Base-by-base conservation (phyloP, 2,888 invertebrate genomes). In the Acronicta psi region DNA sequence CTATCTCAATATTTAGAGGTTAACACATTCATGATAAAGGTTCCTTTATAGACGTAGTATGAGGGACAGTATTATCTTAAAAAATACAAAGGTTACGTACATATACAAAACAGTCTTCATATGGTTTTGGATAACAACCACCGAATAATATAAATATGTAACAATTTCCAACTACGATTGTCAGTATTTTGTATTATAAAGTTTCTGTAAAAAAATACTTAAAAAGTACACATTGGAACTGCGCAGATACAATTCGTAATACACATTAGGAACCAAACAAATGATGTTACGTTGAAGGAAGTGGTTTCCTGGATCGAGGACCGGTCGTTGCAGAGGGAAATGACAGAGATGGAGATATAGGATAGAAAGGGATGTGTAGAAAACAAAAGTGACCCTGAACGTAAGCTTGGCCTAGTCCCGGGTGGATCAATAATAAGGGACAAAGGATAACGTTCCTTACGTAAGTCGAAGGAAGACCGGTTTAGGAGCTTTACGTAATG, bases 381-480 rank as follows among this genome's bases (percentile, higher is more conserved):
- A 86, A 89, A 90, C 86, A 90, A 79, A 63, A 16, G 71, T 87
- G 88, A 87, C 89, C 90, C 77, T 90, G 90, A 89, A 86, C 77
- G 84, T 80, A 79, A 77, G 51, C 68, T 74, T 83, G 80, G 80
- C 86, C 82, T 78, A 80, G 76, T 81, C 76, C 78, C 75, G 73
- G 71, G 60, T 41, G 67, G 86, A 88, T 90, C 87, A 83, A 87
- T 89, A 88, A 64, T 56, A 69, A 73, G 55, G 69, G 59, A 72
- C 65, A 54, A 75, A 69, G 61, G 63, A 74, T 46, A 62, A 46
- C 37, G 50, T 37, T 59, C 29, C 36, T 57, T 38, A 66, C 75
- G 69, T 63, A 66, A 58, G 61, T 20, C 59, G 52, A 60, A 59
- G 18, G 31, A 34, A 18, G 69, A 61, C 50, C 34, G 34, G 55